phyloP scores from a whole-genome alignment of 2,888 invertebrate genomes.

The Entomobrya multifasciata region DNA sequence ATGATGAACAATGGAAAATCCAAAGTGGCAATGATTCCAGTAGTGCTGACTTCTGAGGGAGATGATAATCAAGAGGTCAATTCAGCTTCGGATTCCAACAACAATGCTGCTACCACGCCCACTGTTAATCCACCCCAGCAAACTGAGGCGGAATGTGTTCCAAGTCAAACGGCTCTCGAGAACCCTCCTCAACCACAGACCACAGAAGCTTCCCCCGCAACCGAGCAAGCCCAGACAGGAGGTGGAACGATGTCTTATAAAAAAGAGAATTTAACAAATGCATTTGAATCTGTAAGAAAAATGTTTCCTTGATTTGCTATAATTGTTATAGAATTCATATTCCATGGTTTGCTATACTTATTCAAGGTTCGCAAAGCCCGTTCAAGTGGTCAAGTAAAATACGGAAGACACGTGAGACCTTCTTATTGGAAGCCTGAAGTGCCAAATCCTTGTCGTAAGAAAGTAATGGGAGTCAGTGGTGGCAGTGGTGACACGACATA shows the following conservation, averaged over 20 bases:
- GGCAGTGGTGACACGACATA: not conserved
- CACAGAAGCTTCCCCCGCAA: not conserved
- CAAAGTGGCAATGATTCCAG: slow-evolving; percentile 59
- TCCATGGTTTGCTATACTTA: too few species aligned
- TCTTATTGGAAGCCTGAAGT: slow-evolving; percentile 52
- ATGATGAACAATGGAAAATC: slow-evolving; percentile 50
- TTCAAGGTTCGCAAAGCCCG: slow-evolving; percentile 33
- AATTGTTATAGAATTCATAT: too few species aligned
- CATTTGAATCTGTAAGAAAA: slow-evolving; percentile 47
- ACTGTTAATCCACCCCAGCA: too few species aligned
- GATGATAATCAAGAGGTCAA: not conserved
- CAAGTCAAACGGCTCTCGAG: not conserved
- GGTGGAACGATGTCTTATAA: not conserved
- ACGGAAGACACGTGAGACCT: slow-evolving; percentile 62
- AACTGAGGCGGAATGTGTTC: not conserved
- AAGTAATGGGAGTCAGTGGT: not conserved
- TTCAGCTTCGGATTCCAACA: not conserved
- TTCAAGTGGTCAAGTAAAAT: slow-evolving; percentile 46
- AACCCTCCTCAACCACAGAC: not conserved
- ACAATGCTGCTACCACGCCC: not conserved
- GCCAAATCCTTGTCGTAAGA: slow-evolving; percentile 56
- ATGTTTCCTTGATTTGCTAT: not conserved
- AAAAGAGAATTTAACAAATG: slow-evolving; percentile 38
- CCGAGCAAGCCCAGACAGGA: not conserved
- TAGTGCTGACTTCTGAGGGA: slow-evolving; percentile 29